Evolutionary conservation across 1,140 invertebrate genomes (phyloP), one percentile per base, ranked within the genome.

Genomic region (Leptinotarsa defecta): DNA sequence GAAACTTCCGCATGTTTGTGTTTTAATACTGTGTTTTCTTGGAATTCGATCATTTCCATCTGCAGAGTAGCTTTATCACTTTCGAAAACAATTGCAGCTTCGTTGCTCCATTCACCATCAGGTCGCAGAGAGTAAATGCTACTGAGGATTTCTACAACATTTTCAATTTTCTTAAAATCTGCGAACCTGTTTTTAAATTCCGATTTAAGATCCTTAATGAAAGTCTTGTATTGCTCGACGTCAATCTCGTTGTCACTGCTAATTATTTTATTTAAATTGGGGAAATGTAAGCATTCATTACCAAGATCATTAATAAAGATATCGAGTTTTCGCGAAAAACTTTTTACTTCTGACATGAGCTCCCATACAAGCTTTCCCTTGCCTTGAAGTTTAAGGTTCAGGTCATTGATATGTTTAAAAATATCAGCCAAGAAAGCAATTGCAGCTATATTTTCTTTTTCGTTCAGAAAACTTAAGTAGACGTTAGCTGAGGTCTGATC

Each of bases 221-320:
- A 62, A 4, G 13, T 62, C 57, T 62, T 62, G 57, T 61, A 61
- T 61, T 61, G 57, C 15, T 19, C 57, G 57, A 61, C 57, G 57
- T 27, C 24, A 27, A 27, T 27, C 24, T 27, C 24, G 24, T 27
- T 27, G 64, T 67, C 22, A 67, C 22, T 67, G 64, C 64, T 67
- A 22, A 67, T 67, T 67, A 67, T 67, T 67, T 67, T 67, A 67
- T 67, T 67, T 24, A 24, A 67, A 67, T 67, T 67, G n/a, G 64
- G 64, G 64, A 67, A 67, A 13, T 67, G 64, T 67, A 67, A 67
- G 64, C 64, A 67, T 24, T 67, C 64, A 67, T 67, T 67, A 24
- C 22, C 64, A n/a, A 67, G 64, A 67, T 67, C 20, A 67, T 67
- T 67, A 67, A 67, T 8, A n/a, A 19, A 67, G 64, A 67, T 17